Percentiles rank a stretch among this genome's conserved stretches.
These are phyloP conservation scores for Pogonognathellus flavescens DNA, from an alignment of 1,140 invertebrate species.

Conservation along the genomic window DNA sequence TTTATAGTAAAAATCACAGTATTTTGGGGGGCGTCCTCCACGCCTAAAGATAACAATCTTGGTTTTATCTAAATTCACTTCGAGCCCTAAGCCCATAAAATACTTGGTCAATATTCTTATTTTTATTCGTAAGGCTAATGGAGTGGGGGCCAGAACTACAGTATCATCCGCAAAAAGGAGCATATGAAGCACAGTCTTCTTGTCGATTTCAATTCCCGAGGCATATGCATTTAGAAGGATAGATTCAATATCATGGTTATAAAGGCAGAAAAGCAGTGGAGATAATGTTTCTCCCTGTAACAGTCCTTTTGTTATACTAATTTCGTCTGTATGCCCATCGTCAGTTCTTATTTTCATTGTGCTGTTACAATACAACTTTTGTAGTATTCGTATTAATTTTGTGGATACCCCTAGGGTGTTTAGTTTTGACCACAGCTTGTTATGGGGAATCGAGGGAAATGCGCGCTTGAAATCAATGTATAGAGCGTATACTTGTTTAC, in stretches of 20 bases:
- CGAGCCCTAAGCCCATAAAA: neutral
- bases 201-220: neutral
- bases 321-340: slow-evolving; percentile 2
- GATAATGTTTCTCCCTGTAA: slow-evolving; percentile 66
- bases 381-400: slow-evolving; percentile 65
- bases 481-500: slow-evolving; percentile 66
- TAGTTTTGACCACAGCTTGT: slow-evolving; percentile 64
- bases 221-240: neutral
- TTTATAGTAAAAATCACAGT: neutral
- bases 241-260: slow-evolving; percentile 56
- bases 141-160: neutral
- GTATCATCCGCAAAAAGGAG: neutral
- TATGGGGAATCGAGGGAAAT: slow-evolving; percentile 46
- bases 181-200: neutral
- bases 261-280: slow-evolving; percentile 65
- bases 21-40: neutral
- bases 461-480: slow-evolving; percentile 54
- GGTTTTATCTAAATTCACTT: neutral
- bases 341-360: slow-evolving; percentile 11
- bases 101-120: neutral
- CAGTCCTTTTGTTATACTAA: slow-evolving; percentile 61
- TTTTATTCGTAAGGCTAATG: neutral
- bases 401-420: slow-evolving; percentile 61
- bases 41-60: neutral
- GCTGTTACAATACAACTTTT: slow-evolving; percentile 62